Percentiles rank a stretch among this genome's conserved stretches.
These are phyloP conservation scores for Podarcis siculus DNA, from an alignment of 2,797 vertebrate genomes.

Conservation along the genomic window DNA sequence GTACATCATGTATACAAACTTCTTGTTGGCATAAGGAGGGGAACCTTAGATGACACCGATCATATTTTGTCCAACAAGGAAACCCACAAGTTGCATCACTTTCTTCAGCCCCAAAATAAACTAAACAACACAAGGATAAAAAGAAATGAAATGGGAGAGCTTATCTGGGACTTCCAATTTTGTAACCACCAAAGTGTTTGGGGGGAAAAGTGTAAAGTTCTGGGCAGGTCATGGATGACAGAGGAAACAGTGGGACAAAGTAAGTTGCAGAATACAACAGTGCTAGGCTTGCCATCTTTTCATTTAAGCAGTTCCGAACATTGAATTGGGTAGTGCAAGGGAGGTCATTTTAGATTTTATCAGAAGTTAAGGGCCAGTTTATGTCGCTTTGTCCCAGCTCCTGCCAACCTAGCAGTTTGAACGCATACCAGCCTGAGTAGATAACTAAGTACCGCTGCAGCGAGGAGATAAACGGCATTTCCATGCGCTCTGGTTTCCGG, in stretches of 20 bases:
- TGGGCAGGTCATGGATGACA: not conserved
- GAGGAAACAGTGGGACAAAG: not conserved
- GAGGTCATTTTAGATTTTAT: not conserved
- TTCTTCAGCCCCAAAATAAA: constrained; percentile 32
- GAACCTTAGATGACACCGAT: constrained; percentile 48
- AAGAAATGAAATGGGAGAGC: not conserved
- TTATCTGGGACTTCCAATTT: not conserved
- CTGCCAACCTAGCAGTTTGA: no score
- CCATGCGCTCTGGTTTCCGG: no score
- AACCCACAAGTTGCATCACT: constrained; percentile 36
- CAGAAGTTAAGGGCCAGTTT: not conserved
- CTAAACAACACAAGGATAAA: constrained; percentile 13
- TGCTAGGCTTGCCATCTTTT: not conserved
- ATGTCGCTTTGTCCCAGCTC: not conserved
- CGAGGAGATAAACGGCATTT: no score
- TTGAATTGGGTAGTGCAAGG: not conserved
- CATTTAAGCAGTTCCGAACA: constrained; percentile 3
- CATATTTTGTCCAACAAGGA: constrained; percentile 53
- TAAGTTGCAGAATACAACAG: not conserved
- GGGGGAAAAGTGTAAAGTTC: not conserved
- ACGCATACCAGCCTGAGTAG: no score
- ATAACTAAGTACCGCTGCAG: no score
- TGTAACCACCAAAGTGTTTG: not conserved
- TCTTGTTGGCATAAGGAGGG: constrained; percentile 51
- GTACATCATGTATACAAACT: constrained; percentile 65